These are phyloP conservation scores for Eupithecia subumbrata DNA, from an alignment of 2,888 invertebrate species.

Conservation along the genomic window DNA sequence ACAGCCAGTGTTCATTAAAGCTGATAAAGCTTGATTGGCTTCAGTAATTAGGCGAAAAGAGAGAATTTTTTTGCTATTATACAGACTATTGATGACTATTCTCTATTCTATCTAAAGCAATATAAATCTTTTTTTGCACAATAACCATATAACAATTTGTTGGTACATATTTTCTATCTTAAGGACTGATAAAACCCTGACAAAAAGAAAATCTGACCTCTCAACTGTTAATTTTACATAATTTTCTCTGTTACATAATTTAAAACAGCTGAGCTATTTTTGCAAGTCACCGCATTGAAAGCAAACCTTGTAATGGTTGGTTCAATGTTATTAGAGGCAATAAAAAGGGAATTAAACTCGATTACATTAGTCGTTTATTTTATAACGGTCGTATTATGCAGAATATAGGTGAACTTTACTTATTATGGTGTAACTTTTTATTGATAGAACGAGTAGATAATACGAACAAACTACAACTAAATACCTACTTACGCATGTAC, in stretches of 20 bases:
- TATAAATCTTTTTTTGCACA: no score
- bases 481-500: no score
- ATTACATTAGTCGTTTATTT: conserved; percentile 54
- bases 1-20: neutral
- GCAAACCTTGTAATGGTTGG: conserved; percentile 35
- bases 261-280: conserved; percentile 5
- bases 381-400: conserved; percentile 42
- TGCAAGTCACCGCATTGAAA: conserved; percentile 33
- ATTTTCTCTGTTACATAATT: neutral
- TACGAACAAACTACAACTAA: no score
- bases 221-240: neutral
- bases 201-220: neutral
- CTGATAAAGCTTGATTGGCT: neutral
- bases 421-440: neutral
- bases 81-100: neutral
- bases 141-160: neutral
- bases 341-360: conserved; percentile 57
- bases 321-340: conserved; percentile 54
- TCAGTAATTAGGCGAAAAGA: neutral
- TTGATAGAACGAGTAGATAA: neutral
- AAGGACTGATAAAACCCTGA: neutral
- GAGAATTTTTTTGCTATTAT: neutral
- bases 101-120: no score
- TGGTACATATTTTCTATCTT: neutral
- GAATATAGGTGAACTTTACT: conserved; percentile 23